phyloP scores from a whole-genome alignment of 1,140 invertebrate species.

The Drosophila triauraria region DNA sequence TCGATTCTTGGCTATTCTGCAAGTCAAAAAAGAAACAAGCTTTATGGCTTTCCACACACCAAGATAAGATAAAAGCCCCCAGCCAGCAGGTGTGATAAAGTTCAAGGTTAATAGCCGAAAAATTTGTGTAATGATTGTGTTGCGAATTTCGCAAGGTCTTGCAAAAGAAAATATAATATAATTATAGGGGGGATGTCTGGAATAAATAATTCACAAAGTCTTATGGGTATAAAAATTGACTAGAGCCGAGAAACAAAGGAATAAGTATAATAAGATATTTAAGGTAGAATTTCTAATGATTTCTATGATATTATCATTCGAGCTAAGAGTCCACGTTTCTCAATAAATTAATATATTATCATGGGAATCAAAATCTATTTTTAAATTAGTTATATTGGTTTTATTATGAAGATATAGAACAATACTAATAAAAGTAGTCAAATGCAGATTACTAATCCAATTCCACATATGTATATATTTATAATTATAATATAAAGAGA shows the following conservation, averaged over 20 bases:
- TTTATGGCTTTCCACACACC: conserved; percentile 32
- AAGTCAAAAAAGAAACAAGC: conserved; percentile 40
- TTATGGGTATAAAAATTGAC: neutral
- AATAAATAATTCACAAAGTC: neutral
- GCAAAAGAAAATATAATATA: conserved; percentile 17
- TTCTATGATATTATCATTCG: too few species aligned
- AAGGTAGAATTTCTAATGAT: neutral
- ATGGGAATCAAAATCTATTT: too few species aligned
- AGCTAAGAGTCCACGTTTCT: too few species aligned
- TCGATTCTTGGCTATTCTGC: conserved; percentile 32
- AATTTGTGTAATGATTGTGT: conserved; percentile 42
- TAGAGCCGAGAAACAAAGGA: neutral
- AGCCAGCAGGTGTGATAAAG: conserved; percentile 56
- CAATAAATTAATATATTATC: too few species aligned
- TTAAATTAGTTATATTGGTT: too few species aligned
- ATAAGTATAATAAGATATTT: neutral
- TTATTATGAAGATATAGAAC: too few species aligned
- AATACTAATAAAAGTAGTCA: too few species aligned
- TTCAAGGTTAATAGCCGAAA: conserved; percentile 67
- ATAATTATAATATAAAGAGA: neutral
- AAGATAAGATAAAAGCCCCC: conserved; percentile 60
- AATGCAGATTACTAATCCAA: neutral
- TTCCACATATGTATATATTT: rapidly evolving
- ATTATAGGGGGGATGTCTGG: conserved; percentile 3
- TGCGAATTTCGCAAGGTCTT: conserved; percentile 35